These are phyloP conservation scores for Magallana nippona DNA, from an alignment of 2,888 invertebrate species.

Conservation along the genomic window DNA sequence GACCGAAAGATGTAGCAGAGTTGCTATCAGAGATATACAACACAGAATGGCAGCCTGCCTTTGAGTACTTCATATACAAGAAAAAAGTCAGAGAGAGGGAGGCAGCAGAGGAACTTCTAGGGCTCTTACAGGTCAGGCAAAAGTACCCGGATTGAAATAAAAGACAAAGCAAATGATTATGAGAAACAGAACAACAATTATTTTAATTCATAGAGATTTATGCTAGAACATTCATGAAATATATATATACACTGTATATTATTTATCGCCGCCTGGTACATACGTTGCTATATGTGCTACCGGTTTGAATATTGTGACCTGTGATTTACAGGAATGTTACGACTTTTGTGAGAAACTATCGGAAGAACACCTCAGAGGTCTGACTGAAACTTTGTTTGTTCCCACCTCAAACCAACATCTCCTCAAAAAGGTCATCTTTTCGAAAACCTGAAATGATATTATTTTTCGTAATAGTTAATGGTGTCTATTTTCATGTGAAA, in stretches of 20 bases:
- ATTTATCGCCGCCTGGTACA: background rate
- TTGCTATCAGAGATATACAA: constrained; percentile 29
- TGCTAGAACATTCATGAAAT: background rate
- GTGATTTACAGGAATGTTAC: constrained; percentile 19
- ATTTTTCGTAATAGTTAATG: background rate
- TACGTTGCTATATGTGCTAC: background rate
- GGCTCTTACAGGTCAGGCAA: background rate
- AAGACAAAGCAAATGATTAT: too few relatives aligned
- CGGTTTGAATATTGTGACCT: background rate
- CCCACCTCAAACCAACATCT: constrained; percentile 13
- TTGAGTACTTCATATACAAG: constrained; percentile 18
- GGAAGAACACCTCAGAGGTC: background rate
- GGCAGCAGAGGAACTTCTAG: constrained; percentile 13
- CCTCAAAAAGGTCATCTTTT: constrained; percentile 1
- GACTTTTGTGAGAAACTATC: constrained; percentile 15
- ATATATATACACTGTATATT: background rate
- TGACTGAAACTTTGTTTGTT: constrained; percentile 29
- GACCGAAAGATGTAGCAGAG: constrained; percentile 21
- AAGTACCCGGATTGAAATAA: background rate
- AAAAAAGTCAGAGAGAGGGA: constrained; percentile 27
- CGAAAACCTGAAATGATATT: background rate
- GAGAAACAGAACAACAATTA: too few relatives aligned
- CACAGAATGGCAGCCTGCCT: constrained; percentile 27
- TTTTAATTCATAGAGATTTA: too few relatives aligned
- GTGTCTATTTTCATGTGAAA: too few relatives aligned